Evolutionary conservation across 2,888 invertebrate genomes (phyloP), one percentile per base, ranked within the genome.

Genomic region (Sylvicola cinctus): DNA sequence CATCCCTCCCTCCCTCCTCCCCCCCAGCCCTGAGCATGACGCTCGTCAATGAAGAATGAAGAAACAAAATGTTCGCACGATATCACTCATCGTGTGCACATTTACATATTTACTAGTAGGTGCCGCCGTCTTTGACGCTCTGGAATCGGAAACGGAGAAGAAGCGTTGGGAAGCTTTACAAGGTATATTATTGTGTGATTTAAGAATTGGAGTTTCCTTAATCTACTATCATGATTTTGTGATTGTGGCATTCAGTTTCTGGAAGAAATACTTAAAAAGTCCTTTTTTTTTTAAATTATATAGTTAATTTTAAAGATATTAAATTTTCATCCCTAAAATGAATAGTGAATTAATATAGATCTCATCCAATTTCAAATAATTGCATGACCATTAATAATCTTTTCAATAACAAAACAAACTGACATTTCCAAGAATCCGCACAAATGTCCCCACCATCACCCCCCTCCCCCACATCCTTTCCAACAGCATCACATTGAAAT

Each of bases 51-150:
- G 58, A 58, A 74, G 74, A 71, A 98, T 98, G 96, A 96, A 98
- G 85, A 93, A 93, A 73, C 96, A 98, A 81, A 98, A 99, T 83
- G 93, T 96, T 63, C 90, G 98, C 70, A 99, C 98, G 66, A 72
- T 98, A 70, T 93, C 95, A 55, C 79, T 99, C 68, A 96, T 98
- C 69, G 95, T 98, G 70, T 93, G 93, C 73, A 98, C 98, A 63
- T 91, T 98, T 71, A 98, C 98, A 52, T 98, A 98, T 65, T 74
- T 98, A 61, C 75, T 98, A 50, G 81, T 99, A 46, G 98, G 98
- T 57, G 98, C 98, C 43, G 96, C 98, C 47, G 90, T 98, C 52
- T 98, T 98, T 68, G 70, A 99, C 68, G 88, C 93, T 39, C 74
- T 99, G 48, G 98, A 98, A 66, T 93, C 93, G 48, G 87, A 87